Evolutionary conservation across 2,888 invertebrate species (phyloP).

Genomic region (Germaria angustata): DNA sequence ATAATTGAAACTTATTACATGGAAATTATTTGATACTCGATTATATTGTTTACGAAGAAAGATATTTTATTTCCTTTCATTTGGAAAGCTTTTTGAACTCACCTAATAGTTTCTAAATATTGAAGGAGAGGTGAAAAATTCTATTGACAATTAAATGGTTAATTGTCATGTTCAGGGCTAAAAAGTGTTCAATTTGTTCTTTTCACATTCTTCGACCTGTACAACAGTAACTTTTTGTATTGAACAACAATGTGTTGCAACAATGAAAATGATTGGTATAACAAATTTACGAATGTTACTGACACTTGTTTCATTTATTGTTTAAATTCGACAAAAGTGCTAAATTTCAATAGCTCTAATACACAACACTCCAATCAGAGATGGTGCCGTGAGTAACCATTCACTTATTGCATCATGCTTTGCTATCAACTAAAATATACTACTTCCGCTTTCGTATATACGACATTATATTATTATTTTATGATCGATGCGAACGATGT

Average conservation of each 20-base stretch:
- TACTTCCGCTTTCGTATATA: too few species aligned
- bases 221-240: neutral
- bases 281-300: constrained; percentile 47
- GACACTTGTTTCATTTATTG: constrained; percentile 23
- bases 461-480: too few species aligned
- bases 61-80: too few species aligned
- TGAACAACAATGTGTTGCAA: neutral
- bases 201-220: constrained; percentile 9
- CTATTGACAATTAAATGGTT: constrained; percentile 41
- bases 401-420: too few species aligned
- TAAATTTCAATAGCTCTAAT: neutral
- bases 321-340: constrained; percentile 11
- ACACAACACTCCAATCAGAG: neutral
- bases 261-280: constrained; percentile 13
- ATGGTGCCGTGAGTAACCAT: too few species aligned
- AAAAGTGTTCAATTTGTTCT: constrained; percentile 57
- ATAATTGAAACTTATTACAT: too few species aligned
- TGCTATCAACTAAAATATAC: too few species aligned
- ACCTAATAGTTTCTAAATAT: neutral
- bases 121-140: neutral
- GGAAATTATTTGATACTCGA: too few species aligned
- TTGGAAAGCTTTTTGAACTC: neutral
- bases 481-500: too few species aligned
- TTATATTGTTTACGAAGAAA: too few species aligned
- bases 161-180: constrained; percentile 65